Conservation (phyloP, 2,888 invertebrate species). For the Macrostomum cliftonense region DNA sequence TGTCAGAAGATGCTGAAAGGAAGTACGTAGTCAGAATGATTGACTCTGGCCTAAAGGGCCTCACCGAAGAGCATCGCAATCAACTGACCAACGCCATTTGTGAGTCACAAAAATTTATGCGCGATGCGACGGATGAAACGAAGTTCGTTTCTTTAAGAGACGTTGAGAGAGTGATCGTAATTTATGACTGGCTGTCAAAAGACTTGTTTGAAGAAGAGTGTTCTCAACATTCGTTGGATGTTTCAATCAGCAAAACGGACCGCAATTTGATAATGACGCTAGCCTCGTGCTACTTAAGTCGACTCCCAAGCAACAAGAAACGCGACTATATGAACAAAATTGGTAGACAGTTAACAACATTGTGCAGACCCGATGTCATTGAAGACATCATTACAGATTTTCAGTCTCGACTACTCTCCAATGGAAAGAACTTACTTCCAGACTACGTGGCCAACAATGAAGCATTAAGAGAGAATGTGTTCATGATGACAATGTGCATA, state of each 20-base stretch:
- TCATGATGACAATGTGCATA: slow-evolving; percentile 13
- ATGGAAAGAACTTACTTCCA: slow-evolving; percentile 13
- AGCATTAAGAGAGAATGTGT: slow-evolving; percentile 13
- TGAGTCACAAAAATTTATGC: slow-evolving; percentile 2
- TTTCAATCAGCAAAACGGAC: too few relatives aligned
- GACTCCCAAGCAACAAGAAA: too few relatives aligned
- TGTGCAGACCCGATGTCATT: neutral
- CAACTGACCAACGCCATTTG: neutral
- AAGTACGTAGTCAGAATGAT: slow-evolving; percentile 3
- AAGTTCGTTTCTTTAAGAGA: slow-evolving; percentile 1
- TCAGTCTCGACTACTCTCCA: slow-evolving; percentile 20
- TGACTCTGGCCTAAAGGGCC: neutral
- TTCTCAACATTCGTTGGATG: too few relatives aligned
- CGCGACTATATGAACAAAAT: too few relatives aligned
- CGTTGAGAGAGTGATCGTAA: neutral
- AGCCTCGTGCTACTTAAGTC: too few relatives aligned
- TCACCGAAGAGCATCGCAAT: neutral
- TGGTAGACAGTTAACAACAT: too few relatives aligned
- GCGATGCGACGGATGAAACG: neutral
- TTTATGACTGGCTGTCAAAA: neutral
- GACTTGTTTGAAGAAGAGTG: too few relatives aligned
- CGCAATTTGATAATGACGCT: too few relatives aligned
- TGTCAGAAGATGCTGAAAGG: neutral
- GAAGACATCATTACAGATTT: neutral
- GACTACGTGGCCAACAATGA: slow-evolving; percentile 11